Conservation (phyloP, 1,140 invertebrate genomes). For the Ceratoteleas bidentatus region DNA sequence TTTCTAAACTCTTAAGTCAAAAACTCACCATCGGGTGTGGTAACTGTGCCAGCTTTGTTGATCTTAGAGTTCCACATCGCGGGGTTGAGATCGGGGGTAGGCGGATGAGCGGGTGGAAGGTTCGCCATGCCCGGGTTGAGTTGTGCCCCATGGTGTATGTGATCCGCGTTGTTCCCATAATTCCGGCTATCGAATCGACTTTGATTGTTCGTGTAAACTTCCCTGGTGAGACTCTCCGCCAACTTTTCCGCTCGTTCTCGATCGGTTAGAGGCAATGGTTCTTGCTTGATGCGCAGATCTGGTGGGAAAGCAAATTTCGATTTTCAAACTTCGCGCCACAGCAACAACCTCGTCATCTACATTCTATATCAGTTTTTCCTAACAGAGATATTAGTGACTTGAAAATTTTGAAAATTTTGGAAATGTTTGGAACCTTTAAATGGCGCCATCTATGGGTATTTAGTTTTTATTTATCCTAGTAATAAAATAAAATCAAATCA, state of each 20-base stretch:
- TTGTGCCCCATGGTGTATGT: conserved; percentile 70
- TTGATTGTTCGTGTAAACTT: conserved; percentile 74
- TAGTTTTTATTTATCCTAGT: too few relatives aligned
- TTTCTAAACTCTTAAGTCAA: too few relatives aligned
- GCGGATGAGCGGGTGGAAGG: conserved; percentile 72
- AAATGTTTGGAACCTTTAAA: too few relatives aligned
- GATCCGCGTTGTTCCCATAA: conserved; percentile 73
- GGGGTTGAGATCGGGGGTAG: conserved; percentile 80
- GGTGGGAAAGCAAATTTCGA: neutral
- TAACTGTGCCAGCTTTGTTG: conserved; percentile 83
- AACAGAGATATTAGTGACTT: too few relatives aligned
- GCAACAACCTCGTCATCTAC: too few relatives aligned
- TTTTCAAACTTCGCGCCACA: neutral
- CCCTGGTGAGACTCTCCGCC: conserved; percentile 79
- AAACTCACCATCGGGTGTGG: conserved; percentile 84
- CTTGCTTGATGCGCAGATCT: conserved; percentile 86
- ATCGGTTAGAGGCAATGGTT: conserved; percentile 79
- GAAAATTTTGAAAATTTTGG: too few relatives aligned
- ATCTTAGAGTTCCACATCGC: conserved; percentile 83
- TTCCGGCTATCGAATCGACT: conserved; percentile 70
- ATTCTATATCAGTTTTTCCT: too few relatives aligned
- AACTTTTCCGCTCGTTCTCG: conserved; percentile 80
- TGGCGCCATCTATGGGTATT: neutral
- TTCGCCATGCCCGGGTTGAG: conserved; percentile 70
- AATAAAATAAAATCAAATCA: too few relatives aligned